Percentiles rank a stretch among this genome's conserved stretches.
phyloP scores from a whole-genome alignment of 2,888 invertebrate species.

The Didymodactylos carnosus region DNA sequence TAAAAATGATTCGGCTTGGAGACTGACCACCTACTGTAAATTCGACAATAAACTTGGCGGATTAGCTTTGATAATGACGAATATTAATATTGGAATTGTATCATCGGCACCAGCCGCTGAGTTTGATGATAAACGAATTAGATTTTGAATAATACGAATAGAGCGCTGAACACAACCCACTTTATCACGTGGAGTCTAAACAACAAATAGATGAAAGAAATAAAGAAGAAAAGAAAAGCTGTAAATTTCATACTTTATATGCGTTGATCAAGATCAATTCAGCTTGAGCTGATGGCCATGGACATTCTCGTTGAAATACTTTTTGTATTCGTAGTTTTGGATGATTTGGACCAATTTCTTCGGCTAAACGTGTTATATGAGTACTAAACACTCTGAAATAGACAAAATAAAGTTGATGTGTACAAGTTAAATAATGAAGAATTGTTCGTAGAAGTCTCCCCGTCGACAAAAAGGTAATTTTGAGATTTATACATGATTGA shows the following conservation, averaged over 20 bases:
- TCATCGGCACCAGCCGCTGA: constrained; percentile 75
- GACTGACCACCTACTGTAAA: constrained; percentile 39
- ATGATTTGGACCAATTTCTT: constrained; percentile 45
- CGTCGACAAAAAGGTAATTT: too few relatives aligned
- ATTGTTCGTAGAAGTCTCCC: too few relatives aligned
- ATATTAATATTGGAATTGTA: constrained; percentile 82
- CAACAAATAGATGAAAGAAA: too few relatives aligned
- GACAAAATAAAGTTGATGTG: too few relatives aligned
- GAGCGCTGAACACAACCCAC: constrained; percentile 62
- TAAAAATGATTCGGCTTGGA: too few relatives aligned
- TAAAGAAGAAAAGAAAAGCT: too few relatives aligned
- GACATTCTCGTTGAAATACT: constrained; percentile 43
- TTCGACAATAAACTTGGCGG: constrained; percentile 79
- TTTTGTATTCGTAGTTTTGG: constrained; percentile 59
- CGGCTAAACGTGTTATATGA: background rate
- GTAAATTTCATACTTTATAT: constrained; percentile 47
- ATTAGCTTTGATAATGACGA: constrained; percentile 86
- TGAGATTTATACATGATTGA: too few relatives aligned
- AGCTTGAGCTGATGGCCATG: constrained; percentile 81
- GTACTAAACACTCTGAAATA: constrained; percentile 16
- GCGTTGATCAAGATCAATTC: constrained; percentile 68
- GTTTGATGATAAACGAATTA: constrained; percentile 55
- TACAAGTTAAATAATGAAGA: too few relatives aligned
- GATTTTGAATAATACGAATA: constrained; percentile 75
- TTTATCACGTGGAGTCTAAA: constrained; percentile 60